Base-by-base conservation (phyloP, 37 sponge, comb jelly and placozoan genomes). In the Cladorhizidae sp. region DNA sequence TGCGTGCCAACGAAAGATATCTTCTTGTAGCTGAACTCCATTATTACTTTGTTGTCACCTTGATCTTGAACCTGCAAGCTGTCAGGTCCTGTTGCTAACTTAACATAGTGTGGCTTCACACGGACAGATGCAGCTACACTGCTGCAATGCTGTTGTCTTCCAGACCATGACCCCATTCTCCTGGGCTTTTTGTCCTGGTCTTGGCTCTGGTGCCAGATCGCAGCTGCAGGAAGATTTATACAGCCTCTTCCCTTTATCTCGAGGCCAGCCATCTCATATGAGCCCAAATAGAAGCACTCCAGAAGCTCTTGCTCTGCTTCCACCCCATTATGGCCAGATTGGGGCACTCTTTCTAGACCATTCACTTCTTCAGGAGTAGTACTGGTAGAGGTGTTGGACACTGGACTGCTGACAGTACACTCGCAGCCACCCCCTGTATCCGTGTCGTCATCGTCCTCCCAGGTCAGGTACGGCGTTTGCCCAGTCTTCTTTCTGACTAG, bases 201-300 rank as follows among this genome's bases (percentile, higher is more conserved):
- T 41, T 91, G 88, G 12, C 84, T 83, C 41, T 72, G 74, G 9
- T 61, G 25, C 92, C 92, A 91, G 2, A 91, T 43, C 29, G 12
- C 1, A 28, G 72, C 84, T 29, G 83, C 87, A 18, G 92, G 88
- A 32, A 15, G 26, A 36, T 83, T 80, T 2, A 91, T 83, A 43
- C 88, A 91, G 29, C 92, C 92, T 37, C 83, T 70, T 32, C 92
- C 92, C 36, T 62, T 40, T 3, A 91, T 76, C 17, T 54, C 23
- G 42, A 63, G 57, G 0, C 92, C 92, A 2, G 65, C 62, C 92
- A 91, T 91, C n/a, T 83, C 72, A 42, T 79, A 73, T 0, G 88
- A 86, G 26, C 92, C 92, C 74, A 91, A 63, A 59, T 91, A 91
- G 80, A 91, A 91, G 50, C 88, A 79, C 56, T 91, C 92, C 22